A percentile compares a stretch with the other conserved stretches of the same genome.
Evolutionary conservation across 2,797 vertebrate species (phyloP).

Genomic region (Typhlichthys subterraneus): DNA sequence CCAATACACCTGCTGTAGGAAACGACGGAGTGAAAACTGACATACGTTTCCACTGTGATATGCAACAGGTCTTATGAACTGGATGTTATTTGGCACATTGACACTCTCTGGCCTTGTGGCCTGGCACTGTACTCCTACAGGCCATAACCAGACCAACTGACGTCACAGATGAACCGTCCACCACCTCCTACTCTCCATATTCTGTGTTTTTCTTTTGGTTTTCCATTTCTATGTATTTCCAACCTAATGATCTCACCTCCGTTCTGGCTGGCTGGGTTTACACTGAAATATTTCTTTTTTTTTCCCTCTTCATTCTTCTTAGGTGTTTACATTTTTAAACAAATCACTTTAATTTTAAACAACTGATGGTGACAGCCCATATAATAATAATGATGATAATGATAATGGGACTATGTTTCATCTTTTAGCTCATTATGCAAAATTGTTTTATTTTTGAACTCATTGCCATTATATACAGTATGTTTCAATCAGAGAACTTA

Average conservation of each 20-base stretch:
- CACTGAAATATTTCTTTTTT: constrained; percentile 15
- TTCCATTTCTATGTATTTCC: neutral
- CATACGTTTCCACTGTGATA: neutral
- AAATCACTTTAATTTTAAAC: constrained; percentile 21
- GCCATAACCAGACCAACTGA: too few species aligned
- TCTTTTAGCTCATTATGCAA: neutral
- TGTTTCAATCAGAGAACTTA: too few species aligned
- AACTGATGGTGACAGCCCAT: constrained; percentile 3
- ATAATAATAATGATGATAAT: neutral
- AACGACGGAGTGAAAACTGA: constrained; percentile 9
- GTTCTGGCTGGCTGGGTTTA: constrained; percentile 33
- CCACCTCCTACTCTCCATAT: too few species aligned
- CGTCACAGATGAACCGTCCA: neutral
- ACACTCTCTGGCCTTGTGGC: too few species aligned
- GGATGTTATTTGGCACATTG: too few species aligned
- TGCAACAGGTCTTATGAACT: too few species aligned
- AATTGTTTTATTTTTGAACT: neutral
- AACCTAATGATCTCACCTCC: constrained; percentile 1
- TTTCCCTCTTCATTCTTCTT: constrained; percentile 34
- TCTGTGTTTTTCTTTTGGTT: neutral
- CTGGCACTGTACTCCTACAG: too few species aligned
- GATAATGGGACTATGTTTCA: neutral
- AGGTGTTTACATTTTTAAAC: constrained; percentile 38
- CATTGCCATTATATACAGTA: neutral
- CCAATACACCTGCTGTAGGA: neutral